Evolutionary conservation across 1,140 invertebrate genomes (phyloP), one percentile per base, ranked within the genome.

Genomic region (Microplitis demolitor): DNA sequence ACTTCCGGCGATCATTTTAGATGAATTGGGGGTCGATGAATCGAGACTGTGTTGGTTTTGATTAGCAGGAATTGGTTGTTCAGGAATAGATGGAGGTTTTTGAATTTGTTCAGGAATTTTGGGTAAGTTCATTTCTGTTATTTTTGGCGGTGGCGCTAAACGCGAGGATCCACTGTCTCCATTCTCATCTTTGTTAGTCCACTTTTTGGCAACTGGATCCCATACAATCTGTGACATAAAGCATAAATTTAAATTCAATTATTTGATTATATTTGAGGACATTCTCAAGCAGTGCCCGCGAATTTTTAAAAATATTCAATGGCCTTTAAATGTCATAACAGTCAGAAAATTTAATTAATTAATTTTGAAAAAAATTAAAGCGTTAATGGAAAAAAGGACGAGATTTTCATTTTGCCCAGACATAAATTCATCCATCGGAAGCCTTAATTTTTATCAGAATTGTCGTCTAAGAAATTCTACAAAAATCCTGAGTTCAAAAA

Each of bases 181-280:
- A 79, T 91, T 91, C 56, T 90, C 92, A 78, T 95, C 94, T 58
- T 91, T 91, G 84, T 97, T 95, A n/a, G 91, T 89, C 96, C 96
- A 98, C 74, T 90, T 90, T 78, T 96, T 95, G 75, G 90, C 92
- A 6, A 92, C 90, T 67, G 91, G 88, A 89, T 97, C 95, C 95
- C 96, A 98, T 14, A 97, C 93, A 88, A 98, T 97, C 94, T 96
- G 80, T 9, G 79, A 71, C 56, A 76, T 71, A 73, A 76, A 69
- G 78, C 14, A 2, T 14, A n/a, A 54, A 54, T 14, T 1, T 4
- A n/a, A n/a, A 11, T 64, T 37, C 9, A 0, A 62, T 76, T 67
- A 54, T 60, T 61, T 4, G 51, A 66, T 64, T 13, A 54, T 16
- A 31, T 24, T 58, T 31, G 9, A 58, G 24, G 3, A 5, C 5